These are phyloP conservation scores for Thermophis baileyi DNA, from an alignment of 2,113 vertebrate genomes.

Conservation along the genomic window DNA sequence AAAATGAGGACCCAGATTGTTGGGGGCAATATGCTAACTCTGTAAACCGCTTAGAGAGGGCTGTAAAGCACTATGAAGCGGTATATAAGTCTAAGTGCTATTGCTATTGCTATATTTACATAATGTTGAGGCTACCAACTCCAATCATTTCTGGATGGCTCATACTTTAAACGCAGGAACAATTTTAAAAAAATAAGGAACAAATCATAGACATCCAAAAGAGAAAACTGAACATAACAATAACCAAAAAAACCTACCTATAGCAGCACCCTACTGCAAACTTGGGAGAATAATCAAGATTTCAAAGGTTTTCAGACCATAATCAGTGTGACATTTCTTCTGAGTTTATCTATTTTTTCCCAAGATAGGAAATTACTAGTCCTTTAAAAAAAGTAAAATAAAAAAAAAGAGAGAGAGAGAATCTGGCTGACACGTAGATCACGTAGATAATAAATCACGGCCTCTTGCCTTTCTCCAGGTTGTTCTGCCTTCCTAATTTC, in stretches of 20 bases:
- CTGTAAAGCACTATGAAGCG: too few species aligned
- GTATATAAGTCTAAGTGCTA: too few species aligned
- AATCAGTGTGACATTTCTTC: neutral
- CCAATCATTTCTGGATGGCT: neutral
- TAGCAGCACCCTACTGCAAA: neutral
- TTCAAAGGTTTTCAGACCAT: neutral
- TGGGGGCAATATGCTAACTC: too few species aligned
- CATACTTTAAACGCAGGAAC: neutral
- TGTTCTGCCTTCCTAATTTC: neutral
- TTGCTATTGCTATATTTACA: too few species aligned
- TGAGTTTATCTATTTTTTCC: neutral
- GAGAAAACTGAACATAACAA: neutral
- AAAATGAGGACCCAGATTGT: too few species aligned
- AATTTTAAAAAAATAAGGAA: neutral
- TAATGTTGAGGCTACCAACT: neutral
- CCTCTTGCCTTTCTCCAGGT: neutral
- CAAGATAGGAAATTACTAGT: neutral
- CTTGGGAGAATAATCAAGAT: neutral
- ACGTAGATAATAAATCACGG: neutral
- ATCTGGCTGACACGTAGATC: neutral
- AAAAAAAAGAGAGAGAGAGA: neutral
- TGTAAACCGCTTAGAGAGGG: too few species aligned
- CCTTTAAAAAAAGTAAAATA: neutral
- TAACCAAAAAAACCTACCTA: neutral
- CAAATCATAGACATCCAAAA: neutral